Evolutionary conservation across 2,797 vertebrate genomes (phyloP), one percentile per base, ranked within the genome.

Genomic region (Pipistrellus nathusii): DNA sequence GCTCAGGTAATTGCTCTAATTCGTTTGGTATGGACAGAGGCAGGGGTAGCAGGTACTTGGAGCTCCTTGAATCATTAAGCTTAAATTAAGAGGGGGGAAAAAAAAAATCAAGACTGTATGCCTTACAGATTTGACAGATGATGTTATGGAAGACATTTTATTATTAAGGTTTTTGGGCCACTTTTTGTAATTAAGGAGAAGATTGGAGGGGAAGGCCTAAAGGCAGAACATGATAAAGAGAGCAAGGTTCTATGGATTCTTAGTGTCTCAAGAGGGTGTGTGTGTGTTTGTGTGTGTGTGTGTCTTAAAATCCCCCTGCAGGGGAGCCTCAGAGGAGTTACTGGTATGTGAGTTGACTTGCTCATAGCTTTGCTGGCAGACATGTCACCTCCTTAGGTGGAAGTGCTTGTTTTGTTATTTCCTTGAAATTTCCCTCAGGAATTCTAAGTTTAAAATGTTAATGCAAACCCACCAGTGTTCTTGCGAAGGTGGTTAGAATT

Each of bases 1-100:
- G 91, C 88, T 81, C 83, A 87, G 85, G 90, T 93, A 96, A 97
- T 96, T 87, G 92, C 66, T 85, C 95, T 94, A 97, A 96, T 95
- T 97, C 89, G 90, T 92, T 94, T 94, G 90, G 94, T 84, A 86
- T 85, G 93, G 84, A 96, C n/a, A 14, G 68, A 95, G 80, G 76
- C 46, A 81, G 93, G 69, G 76, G 44, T 8, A 86, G 57, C 48
- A 20, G 62, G 64, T 38, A 81, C 72, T 80, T 64, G 41, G 88
- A 91, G 77, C 68, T 88, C 30, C 68, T 88, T 25, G 66, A 82
- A 77, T 92, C 88, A 93, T 96, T 95, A 96, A 92, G 88, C 35
- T 87, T 93, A 85, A 95, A 96, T 84, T 73, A 73, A 46, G 88
- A 62, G 48, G 30, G 38, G 38, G 38, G 9, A n/a, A 73, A 87